Conservation (phyloP, 1,140 invertebrate species). For the Scaptomyza pallida region DNA sequence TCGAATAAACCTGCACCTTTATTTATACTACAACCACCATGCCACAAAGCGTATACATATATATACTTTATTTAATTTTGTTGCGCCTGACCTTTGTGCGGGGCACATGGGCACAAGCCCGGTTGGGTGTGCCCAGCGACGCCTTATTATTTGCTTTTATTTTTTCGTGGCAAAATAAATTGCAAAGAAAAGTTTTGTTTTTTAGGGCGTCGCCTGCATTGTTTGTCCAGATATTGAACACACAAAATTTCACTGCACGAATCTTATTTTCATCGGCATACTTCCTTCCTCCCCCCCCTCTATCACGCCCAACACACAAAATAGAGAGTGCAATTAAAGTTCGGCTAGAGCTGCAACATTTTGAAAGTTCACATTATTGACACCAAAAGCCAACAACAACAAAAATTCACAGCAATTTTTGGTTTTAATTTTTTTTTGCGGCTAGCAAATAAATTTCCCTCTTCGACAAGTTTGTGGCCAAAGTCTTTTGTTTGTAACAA, state of each 20-base stretch:
- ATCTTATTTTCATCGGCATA: constrained; percentile 16
- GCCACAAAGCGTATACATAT: constrained; percentile 1
- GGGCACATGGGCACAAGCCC: too few species aligned
- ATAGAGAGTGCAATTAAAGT: constrained; percentile 27
- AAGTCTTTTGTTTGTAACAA: constrained; percentile 39
- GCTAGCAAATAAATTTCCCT: constrained; percentile 47
- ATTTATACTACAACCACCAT: constrained; percentile 26
- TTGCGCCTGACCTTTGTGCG: constrained; percentile 66
- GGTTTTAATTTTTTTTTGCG: constrained; percentile 12
- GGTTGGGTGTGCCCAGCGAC: constrained; percentile 63
- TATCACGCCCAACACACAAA: background rate
- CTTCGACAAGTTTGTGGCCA: constrained; percentile 25
- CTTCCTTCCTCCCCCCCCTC: too few species aligned
- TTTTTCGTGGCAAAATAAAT: constrained; percentile 40
- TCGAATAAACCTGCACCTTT: constrained; percentile 37
- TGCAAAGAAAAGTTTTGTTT: constrained; percentile 30
- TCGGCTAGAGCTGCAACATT: constrained; percentile 4
- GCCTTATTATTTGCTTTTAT: constrained; percentile 71
- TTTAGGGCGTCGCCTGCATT: constrained; percentile 21
- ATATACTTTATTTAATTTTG: constrained; percentile 64
- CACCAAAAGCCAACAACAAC: background rate
- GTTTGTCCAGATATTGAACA: constrained; percentile 12
- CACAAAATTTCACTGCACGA: constrained; percentile 44
- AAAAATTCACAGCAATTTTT: constrained; percentile 11
- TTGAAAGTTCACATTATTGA: constrained; percentile 36